Conservation (phyloP, 2,113 vertebrate genomes). For the Heteronetta atricapilla region DNA sequence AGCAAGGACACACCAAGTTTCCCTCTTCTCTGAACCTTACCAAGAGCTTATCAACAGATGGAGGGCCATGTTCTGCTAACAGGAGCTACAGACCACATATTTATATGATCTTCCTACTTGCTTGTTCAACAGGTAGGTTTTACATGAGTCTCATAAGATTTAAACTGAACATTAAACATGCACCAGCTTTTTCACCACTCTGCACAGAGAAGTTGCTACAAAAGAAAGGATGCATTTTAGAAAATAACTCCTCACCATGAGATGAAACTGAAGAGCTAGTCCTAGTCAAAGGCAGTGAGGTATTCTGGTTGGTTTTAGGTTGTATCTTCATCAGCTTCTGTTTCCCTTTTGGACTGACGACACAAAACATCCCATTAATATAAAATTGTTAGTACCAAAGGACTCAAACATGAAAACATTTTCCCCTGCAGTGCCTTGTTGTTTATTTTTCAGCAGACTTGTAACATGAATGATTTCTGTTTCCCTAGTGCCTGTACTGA, state of each 20-base stretch:
- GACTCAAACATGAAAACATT: background rate
- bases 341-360: constrained; percentile 88
- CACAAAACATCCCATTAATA: constrained; percentile 35
- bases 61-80: background rate
- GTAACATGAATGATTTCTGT: background rate
- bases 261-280: constrained; percentile 83
- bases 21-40: background rate
- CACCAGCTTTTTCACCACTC: background rate
- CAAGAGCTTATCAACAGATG: background rate
- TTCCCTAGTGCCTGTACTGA: background rate
- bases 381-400: background rate
- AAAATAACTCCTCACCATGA: constrained; percentile 79
- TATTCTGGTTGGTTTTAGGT: constrained; percentile 84
- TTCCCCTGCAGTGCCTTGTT: background rate
- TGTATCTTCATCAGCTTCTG: constrained; percentile 87
- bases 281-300: constrained; percentile 82
- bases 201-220: background rate
- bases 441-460: background rate
- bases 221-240: background rate
- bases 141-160: background rate
- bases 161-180: background rate
- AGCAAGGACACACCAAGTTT: background rate
- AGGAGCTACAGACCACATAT: background rate
- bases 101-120: background rate
- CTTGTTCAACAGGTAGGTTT: background rate